Conservation (phyloP, 2,113 vertebrate species). For the Silurus meridionalis region DNA sequence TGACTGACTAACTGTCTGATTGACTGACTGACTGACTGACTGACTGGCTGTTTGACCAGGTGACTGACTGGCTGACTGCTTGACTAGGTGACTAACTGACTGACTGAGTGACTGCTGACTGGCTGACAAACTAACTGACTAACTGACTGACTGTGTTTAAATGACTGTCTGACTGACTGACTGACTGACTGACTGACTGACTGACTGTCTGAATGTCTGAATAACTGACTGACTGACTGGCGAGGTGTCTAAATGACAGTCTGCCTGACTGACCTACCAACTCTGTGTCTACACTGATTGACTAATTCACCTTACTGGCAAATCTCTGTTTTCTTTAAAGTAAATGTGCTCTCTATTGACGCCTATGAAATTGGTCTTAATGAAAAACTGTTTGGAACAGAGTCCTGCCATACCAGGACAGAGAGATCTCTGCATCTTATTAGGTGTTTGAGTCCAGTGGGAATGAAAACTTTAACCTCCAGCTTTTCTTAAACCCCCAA, state of each 20-base stretch:
- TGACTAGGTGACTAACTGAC: background rate
- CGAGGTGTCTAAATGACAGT: too few relatives aligned
- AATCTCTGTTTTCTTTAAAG: conserved; percentile 95
- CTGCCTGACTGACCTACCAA: too few relatives aligned
- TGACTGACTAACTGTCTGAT: too few relatives aligned
- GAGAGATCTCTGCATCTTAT: conserved; percentile 88
- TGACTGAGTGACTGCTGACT: background rate
- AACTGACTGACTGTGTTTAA: background rate
- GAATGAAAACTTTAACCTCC: background rate
- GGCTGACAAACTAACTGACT: background rate
- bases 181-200: background rate
- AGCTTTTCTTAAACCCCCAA: background rate
- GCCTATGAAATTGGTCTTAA: conserved; percentile 96
- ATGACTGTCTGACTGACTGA: background rate
- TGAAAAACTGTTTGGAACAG: conserved; percentile 89
- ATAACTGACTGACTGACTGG: background rate
- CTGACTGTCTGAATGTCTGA: background rate
- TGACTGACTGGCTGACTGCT: too few relatives aligned
- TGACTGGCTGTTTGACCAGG: too few relatives aligned
- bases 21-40: too few relatives aligned
- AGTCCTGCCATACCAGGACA: conserved; percentile 87
- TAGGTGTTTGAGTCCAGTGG: conserved; percentile 63
- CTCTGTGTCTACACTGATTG: background rate
- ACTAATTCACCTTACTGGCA: conserved; percentile 86
- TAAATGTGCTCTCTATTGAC: conserved; percentile 92